Base-by-base conservation (phyloP, 2,888 invertebrate species). In the Hartigia nigra region DNA sequence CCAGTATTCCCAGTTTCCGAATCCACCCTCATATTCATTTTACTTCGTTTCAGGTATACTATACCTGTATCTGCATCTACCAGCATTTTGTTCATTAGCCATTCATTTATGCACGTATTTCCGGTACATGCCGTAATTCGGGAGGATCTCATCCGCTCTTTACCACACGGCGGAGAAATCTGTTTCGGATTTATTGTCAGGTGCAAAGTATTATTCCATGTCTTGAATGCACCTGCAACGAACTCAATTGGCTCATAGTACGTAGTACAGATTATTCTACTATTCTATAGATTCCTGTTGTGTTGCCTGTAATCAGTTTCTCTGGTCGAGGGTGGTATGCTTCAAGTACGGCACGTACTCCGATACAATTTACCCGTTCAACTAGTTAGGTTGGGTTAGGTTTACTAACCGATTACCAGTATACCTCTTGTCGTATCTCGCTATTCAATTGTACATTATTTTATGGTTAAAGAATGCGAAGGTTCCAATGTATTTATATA, bases 181-280 rank as follows among this genome's bases (percentile, higher is more conserved):
- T 55, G 55, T 55, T 23, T 23, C 23, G 55, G 55, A 55, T 55
- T 55, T 23, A 55, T 23, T 55, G 55, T 55, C 55, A 23, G 55
- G 14, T 76, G 72, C 84, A 77, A 84, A 35, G 55, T 86, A 82
- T 82, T 82, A 82, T 82, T 76, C 75, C 69, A 78, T 75, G 83
- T 80, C 82, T 80, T 85, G 81, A 82, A 31, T 72, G 83, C 85
- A 86, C 86, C 85, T 86, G 85, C 81, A 37, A 70, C 77, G 85
- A 86, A 86, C 86, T 85, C 83, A 77, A 34, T 74, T 39, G 76
- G 35, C 74, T 77, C 76, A 76, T 76, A 75, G 35, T 55, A 55
- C 23, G 55, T 55, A 55, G 23, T 55, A 55, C 55, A 23, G 55
- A 55, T 55, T 55, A 55, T 55, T 55, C 23, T 55, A 55, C 55